Evolutionary conservation across 1,140 invertebrate species (phyloP).

Genomic region (Nymphalis io): DNA sequence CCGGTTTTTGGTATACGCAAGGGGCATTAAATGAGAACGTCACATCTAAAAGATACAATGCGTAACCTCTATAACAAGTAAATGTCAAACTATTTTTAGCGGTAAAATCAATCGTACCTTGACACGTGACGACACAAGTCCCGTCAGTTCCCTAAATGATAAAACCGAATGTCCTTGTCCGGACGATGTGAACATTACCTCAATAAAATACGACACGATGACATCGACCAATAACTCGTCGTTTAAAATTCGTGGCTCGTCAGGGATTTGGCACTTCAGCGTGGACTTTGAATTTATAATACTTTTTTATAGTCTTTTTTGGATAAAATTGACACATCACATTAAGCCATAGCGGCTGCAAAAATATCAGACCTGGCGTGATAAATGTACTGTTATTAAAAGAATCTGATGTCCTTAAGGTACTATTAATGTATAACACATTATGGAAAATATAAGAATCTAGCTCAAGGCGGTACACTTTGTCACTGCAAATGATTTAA

Average conservation of each 20-base stretch:
- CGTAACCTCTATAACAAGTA: constrained; percentile 9
- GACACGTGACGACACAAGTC: constrained; percentile 15
- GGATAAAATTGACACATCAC: constrained; percentile 28
- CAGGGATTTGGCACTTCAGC: constrained; percentile 70
- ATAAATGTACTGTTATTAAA: constrained; percentile 1
- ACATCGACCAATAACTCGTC: constrained; percentile 61
- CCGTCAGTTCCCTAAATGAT: constrained; percentile 13
- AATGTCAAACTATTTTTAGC: constrained; percentile 15
- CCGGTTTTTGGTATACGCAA: constrained; percentile 1
- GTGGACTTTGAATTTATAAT: constrained; percentile 68
- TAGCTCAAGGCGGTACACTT: constrained; percentile 27
- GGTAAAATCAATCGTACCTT: constrained; percentile 9
- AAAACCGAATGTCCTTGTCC: constrained; percentile 19
- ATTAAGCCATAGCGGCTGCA: background rate
- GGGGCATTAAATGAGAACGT: background rate
- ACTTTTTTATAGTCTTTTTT: constrained; percentile 54
- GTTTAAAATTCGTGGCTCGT: constrained; percentile 69
- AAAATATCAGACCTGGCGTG: background rate
- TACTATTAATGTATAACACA: constrained; percentile 10
- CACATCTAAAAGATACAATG: constrained; percentile 5
- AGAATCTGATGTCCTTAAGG: background rate
- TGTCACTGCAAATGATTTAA: constrained; percentile 5
- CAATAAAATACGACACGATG: constrained; percentile 20
- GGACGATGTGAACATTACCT: constrained; percentile 23
- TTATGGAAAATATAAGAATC: constrained; percentile 29